Percentiles rank a stretch among this genome's conserved stretches.
Conservation (phyloP, 2,113 vertebrate genomes). For the Pardalotus punctatus region DNA sequence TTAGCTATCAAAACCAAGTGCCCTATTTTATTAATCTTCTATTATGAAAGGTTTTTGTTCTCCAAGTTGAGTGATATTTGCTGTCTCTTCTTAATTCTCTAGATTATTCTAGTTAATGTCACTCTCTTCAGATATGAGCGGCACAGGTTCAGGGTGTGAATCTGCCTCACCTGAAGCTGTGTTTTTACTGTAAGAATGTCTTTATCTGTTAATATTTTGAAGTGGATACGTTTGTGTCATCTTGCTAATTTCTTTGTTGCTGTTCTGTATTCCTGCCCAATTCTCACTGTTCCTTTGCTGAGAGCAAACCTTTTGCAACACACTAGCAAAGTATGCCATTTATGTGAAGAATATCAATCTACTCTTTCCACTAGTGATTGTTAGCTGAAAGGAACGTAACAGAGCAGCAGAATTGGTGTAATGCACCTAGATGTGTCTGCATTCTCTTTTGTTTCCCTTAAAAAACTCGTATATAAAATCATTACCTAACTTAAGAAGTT, state of each 20-base stretch:
- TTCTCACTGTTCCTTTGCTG: not conserved
- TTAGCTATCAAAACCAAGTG: not conserved
- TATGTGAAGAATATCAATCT: not conserved
- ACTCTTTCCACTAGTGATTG: not conserved
- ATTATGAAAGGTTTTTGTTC: not conserved
- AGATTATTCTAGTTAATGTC: not conserved
- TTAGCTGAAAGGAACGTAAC: not conserved
- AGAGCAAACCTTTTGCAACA: not conserved
- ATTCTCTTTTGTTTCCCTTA: not conserved
- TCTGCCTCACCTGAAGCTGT: not conserved
- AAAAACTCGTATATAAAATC: not conserved
- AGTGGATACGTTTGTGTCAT: not conserved
- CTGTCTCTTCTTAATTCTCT: not conserved
- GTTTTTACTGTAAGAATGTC: not conserved
- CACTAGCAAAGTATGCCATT: not conserved
- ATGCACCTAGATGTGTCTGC: not conserved
- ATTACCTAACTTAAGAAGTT: not conserved
- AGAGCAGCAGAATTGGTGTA: not conserved
- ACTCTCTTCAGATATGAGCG: not conserved
- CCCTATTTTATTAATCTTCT: not conserved
- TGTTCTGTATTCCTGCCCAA: not conserved
- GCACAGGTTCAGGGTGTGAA: not conserved
- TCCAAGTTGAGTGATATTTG: not conserved
- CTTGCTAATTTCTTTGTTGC: not conserved
- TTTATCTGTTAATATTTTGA: not conserved